Conservation (phyloP, 53 echinoderm and acorn worm genomes). For the Pentamera pediparva region DNA sequence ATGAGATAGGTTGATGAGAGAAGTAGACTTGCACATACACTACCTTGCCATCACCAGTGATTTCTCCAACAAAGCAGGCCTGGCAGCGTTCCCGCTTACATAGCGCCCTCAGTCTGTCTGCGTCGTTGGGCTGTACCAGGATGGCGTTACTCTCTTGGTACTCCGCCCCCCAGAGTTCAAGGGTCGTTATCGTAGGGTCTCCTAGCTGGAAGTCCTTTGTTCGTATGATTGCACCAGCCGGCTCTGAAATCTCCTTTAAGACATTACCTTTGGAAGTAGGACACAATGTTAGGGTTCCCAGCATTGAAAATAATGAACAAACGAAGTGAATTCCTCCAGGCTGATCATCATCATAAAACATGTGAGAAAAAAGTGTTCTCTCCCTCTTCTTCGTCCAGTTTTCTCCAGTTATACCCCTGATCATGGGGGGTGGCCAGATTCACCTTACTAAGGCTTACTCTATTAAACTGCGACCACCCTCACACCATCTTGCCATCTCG, state of each 20-base stretch:
- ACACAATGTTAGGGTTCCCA: too few relatives aligned
- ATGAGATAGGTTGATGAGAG: too few relatives aligned
- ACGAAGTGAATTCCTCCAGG: not conserved
- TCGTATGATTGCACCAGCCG: constrained; percentile 86
- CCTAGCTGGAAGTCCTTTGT: constrained; percentile 93
- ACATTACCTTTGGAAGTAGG: constrained; percentile 64
- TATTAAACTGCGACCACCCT: too few relatives aligned
- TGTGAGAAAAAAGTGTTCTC: too few relatives aligned
- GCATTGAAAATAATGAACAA: too few relatives aligned
- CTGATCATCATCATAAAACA: not conserved
- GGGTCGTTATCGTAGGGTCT: constrained; percentile 83
- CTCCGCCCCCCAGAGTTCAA: constrained; percentile 99
- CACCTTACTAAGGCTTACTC: too few relatives aligned
- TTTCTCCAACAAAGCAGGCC: constrained; percentile 82
- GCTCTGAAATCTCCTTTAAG: constrained; percentile 88
- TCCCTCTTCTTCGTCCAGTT: too few relatives aligned
- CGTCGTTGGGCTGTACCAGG: constrained; percentile 60
- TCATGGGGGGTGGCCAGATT: too few relatives aligned
- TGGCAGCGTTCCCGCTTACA: constrained; percentile 86
- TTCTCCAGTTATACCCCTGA: not conserved
- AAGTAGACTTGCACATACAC: too few relatives aligned
- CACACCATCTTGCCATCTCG: too few relatives aligned
- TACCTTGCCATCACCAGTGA: constrained; percentile 97
- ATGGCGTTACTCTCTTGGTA: constrained; percentile 97
- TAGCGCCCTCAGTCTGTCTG: constrained; percentile 47